These are phyloP conservation scores for Thalpophila matura DNA, from an alignment of 2,888 invertebrate genomes.

Conservation along the genomic window DNA sequence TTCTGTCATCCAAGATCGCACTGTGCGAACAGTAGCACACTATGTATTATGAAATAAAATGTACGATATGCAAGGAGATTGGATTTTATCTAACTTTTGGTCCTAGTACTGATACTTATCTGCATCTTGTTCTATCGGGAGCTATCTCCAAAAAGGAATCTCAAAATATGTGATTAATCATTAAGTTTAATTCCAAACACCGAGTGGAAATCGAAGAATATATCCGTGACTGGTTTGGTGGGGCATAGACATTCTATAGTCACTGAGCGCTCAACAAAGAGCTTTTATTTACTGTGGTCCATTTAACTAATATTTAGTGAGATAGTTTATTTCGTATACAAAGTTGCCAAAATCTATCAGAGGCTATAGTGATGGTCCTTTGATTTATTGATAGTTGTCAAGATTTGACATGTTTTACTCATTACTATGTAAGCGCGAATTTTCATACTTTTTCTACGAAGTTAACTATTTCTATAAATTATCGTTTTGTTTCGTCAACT, in stretches of 20 bases:
- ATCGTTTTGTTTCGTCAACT: slow-evolving; percentile 43
- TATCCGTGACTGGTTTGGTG: slow-evolving; percentile 83
- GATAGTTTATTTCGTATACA: slow-evolving; percentile 57
- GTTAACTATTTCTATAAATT: slow-evolving; percentile 52
- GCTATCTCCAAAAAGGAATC: too few relatives aligned
- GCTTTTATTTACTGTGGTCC: slow-evolving; percentile 64
- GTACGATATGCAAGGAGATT: slow-evolving; percentile 32
- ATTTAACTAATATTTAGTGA: slow-evolving; percentile 28
- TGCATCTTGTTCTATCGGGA: too few relatives aligned
- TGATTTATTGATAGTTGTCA: slow-evolving; percentile 15
- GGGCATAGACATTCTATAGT: slow-evolving; percentile 54
- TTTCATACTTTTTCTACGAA: slow-evolving; percentile 55
- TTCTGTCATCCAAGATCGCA: slow-evolving; percentile 25
- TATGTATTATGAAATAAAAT: slow-evolving; percentile 32
- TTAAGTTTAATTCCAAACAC: slow-evolving; percentile 53
- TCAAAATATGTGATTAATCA: slow-evolving; percentile 1
- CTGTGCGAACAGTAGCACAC: slow-evolving; percentile 38
- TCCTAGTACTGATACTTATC: background rate
- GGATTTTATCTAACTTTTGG: background rate
- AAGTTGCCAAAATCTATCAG: slow-evolving; percentile 41
- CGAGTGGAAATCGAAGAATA: slow-evolving; percentile 29
- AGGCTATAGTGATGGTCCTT: slow-evolving; percentile 17
- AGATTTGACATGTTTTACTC: slow-evolving; percentile 26
- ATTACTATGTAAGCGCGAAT: slow-evolving; percentile 10
- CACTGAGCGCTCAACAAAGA: slow-evolving; percentile 51